These are phyloP conservation scores for Bos javanicus DNA, from an alignment of 2,113 vertebrate genomes.

Conservation along the genomic window DNA sequence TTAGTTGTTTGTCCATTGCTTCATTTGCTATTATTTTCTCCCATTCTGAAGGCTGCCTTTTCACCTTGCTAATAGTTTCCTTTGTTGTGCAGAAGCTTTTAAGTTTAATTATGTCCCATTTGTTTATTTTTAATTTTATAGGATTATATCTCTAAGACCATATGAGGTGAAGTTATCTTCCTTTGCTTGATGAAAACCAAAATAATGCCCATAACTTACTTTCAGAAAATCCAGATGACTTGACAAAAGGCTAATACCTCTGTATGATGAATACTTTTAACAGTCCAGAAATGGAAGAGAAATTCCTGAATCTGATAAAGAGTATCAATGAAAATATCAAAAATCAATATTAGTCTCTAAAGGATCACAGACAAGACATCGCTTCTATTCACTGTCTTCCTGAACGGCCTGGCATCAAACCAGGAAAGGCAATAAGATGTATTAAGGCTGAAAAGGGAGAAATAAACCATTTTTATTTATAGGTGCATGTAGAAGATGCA, in stretches of 20 bases:
- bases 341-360: not conserved
- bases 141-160: not conserved
- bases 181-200: not conserved
- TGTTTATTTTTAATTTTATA: not conserved
- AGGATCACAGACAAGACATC: not conserved
- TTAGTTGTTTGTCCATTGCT: too few species aligned
- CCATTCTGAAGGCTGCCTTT: too few species aligned
- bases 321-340: not conserved
- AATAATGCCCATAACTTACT: not conserved
- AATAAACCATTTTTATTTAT: not conserved
- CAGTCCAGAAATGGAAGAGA: not conserved
- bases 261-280: not conserved
- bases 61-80: too few species aligned
- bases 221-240: not conserved
- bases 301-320: not conserved
- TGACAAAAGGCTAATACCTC: fast-evolving
- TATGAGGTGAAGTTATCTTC: not conserved
- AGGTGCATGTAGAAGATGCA: not conserved
- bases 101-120: too few species aligned
- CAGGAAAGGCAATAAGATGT: not conserved
- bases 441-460: not conserved
- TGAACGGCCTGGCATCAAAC: not conserved
- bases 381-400: not conserved
- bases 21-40: too few species aligned
- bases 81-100: too few species aligned